Evolutionary conservation across 1,140 invertebrate genomes (phyloP).

Genomic region (Hirudo medicinalis): DNA sequence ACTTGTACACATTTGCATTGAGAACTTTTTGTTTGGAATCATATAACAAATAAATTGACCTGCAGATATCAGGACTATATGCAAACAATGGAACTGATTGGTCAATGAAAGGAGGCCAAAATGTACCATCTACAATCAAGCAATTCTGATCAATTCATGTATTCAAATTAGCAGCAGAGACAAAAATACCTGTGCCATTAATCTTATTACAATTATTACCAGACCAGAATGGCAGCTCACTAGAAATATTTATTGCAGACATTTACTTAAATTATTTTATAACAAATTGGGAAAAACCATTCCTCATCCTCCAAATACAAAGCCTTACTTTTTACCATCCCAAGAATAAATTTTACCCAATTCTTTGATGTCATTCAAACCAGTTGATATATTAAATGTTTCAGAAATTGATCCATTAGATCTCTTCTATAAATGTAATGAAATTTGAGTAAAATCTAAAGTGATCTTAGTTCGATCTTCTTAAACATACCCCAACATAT

Average conservation of each 20-base stretch:
- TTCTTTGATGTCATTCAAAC: background rate
- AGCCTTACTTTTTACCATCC: background rate
- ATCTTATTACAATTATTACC: conserved; percentile 1
- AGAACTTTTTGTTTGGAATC: background rate
- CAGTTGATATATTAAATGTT: conserved; percentile 3
- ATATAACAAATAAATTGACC: conserved; percentile 3
- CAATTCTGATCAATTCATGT: background rate
- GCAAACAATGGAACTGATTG: background rate
- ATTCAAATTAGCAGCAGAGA: background rate
- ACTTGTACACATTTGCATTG: background rate
- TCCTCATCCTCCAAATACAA: background rate
- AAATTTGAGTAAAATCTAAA: background rate
- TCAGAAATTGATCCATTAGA: background rate
- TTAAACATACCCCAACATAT: conserved; percentile 7
- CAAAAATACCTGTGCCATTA: conserved; percentile 6
- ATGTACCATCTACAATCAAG: background rate
- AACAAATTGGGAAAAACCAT: background rate
- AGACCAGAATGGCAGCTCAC: conserved; percentile 3
- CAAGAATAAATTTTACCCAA: conserved; percentile 9
- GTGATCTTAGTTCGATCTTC: background rate
- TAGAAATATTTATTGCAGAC: background rate
- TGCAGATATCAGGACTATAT: conserved; percentile 1
- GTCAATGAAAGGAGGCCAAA: background rate
- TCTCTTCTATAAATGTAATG: background rate
- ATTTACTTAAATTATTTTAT: background rate